Percentiles rank a stretch among this genome's conserved stretches.
These are phyloP conservation scores for Slavum lentiscoides DNA, from an alignment of 2,888 invertebrate species.

Conservation along the genomic window DNA sequence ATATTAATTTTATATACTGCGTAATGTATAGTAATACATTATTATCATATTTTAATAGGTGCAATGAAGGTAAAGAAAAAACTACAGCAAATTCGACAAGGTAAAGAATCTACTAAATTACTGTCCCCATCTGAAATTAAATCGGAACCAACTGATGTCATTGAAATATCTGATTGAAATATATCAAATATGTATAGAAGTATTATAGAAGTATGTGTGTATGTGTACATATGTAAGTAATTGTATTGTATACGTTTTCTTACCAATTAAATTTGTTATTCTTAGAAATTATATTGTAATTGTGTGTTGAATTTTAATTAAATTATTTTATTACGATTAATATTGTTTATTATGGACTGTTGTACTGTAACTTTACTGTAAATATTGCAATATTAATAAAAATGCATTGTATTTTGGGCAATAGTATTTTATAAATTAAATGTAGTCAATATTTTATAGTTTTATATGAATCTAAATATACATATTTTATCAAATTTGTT, in stretches of 20 bases:
- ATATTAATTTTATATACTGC: too few species aligned
- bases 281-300: background rate
- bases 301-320: too few species aligned
- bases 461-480: background rate
- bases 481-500: too few species aligned
- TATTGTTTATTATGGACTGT: too few species aligned
- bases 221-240: background rate
- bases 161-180: constrained; percentile 44
- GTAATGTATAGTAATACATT: background rate
- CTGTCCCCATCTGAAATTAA: constrained; percentile 18
- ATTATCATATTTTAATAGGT: constrained; percentile 20
- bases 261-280: background rate
- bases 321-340: too few species aligned
- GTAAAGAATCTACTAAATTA: constrained; percentile 23
- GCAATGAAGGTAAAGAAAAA: constrained; percentile 40
- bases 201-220: too few species aligned
- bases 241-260: background rate
- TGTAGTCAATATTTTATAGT: background rate
- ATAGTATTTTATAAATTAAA: background rate
- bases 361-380: too few species aligned
- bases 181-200: background rate
- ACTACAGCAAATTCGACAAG: constrained; percentile 5
- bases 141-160: constrained; percentile 35
- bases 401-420: too few species aligned
- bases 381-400: too few species aligned